Base-by-base conservation (phyloP, 2,888 invertebrate species). In the Sycophila texana region DNA sequence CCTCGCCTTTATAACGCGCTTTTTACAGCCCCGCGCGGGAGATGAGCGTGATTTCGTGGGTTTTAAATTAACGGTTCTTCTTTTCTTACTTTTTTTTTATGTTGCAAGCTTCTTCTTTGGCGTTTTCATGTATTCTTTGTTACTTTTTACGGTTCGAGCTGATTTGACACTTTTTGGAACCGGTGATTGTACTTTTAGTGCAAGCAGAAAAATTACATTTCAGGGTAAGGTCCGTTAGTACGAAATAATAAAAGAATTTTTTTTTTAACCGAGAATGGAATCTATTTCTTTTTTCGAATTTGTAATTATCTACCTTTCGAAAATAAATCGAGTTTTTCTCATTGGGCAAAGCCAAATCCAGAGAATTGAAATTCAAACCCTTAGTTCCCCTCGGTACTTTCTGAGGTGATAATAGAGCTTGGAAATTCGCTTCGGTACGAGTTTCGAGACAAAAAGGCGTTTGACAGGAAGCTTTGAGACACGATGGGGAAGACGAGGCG, bases 11-110 rank as follows among this genome's bases (percentile, higher is more conserved):
- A 74, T 70, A 71, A 65, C 49, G 30, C 67, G 55, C 58, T 68
- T 79, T 79, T 76, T 22, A 53, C 60, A 47, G 63, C 63, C n/a
- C 3, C 22, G 49, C 51, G 13, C 14, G 49, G 14, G 74, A 74
- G 74, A 74, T 67, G 67, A 67, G 58, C 58, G 74, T 49, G 75
- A 75, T 75, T 68, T 68, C 67, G 75, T 68, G 67, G 75, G 30
- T 75, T 75, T 61, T 75, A 67, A 75, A 75, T 75, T 67, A 75
- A 75, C 75, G 75, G 60, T 10, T 58, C 60, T 60, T 60, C 53
- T 51, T 26, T 53, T 63, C 53, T 60, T 18, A 39, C 63, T 63
- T 53, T 53, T 53, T 51, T 53, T 53, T n/a, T 53, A 14, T 53
- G 16, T n/a, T 39, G 47, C 39, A 63, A 63, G 39, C 39, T 63